Percentiles rank a stretch among this genome's conserved stretches.
Evolutionary conservation across 2,888 invertebrate genomes (phyloP).

Genomic region (Pseudolycoriella hygida): DNA sequence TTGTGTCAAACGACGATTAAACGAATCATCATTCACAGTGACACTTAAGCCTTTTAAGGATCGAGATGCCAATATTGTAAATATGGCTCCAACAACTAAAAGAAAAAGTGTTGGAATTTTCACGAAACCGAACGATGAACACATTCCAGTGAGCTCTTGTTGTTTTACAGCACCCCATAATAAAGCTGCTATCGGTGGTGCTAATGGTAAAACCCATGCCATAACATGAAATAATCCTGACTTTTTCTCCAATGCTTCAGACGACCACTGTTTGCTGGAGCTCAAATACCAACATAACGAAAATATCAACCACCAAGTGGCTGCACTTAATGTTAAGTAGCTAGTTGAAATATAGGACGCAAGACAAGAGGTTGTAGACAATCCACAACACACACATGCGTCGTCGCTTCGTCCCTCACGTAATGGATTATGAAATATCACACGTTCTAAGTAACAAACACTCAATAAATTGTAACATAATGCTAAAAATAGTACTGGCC

Average conservation of each 20-base stretch:
- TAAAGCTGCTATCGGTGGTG: conserved; percentile 67
- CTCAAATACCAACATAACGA: conserved; percentile 81
- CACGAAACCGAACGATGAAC: conserved; percentile 37
- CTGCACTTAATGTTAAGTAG: conserved; percentile 62
- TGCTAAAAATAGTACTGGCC: conserved; percentile 79
- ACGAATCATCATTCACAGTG: conserved; percentile 14
- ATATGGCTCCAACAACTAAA: conserved; percentile 21
- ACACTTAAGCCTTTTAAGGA: conserved; percentile 23
- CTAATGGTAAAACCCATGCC: conserved; percentile 76
- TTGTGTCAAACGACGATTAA: conserved; percentile 22
- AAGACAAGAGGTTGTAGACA: conserved; percentile 39
- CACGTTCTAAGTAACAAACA: conserved; percentile 51
- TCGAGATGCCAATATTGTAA: conserved; percentile 24
- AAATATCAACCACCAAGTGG: conserved; percentile 77
- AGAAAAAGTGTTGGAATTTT: conserved; percentile 24
- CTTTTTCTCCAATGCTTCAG: conserved; percentile 74
- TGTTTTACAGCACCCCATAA: conserved; percentile 61
- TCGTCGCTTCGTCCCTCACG: conserved; percentile 20
- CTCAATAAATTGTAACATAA: conserved; percentile 72
- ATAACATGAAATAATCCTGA: conserved; percentile 71
- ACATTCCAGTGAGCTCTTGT: conserved; percentile 66
- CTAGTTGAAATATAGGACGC: conserved; percentile 57
- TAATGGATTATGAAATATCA: conserved; percentile 32
- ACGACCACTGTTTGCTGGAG: conserved; percentile 84
- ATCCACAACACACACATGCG: conserved; percentile 26